Conservation (phyloP, 2,113 vertebrate species). For the Mola mola region DNA sequence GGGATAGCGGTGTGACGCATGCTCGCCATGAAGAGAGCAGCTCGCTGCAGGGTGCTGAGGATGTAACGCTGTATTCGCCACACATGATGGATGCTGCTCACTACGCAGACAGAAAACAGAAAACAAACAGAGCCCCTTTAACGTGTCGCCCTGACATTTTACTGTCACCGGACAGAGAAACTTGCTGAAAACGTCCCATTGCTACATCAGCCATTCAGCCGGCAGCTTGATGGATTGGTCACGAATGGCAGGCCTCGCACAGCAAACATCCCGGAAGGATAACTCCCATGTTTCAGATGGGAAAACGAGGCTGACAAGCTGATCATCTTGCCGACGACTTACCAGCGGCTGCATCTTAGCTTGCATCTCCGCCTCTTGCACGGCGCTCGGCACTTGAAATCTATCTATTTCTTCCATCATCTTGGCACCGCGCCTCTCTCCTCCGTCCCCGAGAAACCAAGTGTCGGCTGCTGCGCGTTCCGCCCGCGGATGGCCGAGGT, state of each 20-base stretch:
- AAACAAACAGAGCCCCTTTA: not conserved
- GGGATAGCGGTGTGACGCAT: too few species aligned
- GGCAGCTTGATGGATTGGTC: too few species aligned
- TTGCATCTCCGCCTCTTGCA: slow-evolving; percentile 79
- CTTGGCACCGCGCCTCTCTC: slow-evolving; percentile 73
- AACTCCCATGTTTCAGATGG: not conserved
- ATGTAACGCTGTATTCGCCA: slow-evolving; percentile 61
- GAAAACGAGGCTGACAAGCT: not conserved
- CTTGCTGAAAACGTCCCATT: too few species aligned
- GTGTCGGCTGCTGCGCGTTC: not conserved
- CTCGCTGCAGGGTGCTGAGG: slow-evolving; percentile 62
- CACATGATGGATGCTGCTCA: slow-evolving; percentile 69
- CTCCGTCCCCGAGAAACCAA: not conserved
- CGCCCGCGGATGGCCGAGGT: slow-evolving; percentile 3
- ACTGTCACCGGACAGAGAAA: slow-evolving; percentile 1
- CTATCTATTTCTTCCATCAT: slow-evolving; percentile 99
- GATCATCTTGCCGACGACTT: slow-evolving; percentile 57
- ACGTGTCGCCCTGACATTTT: not conserved
- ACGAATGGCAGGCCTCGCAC: slow-evolving; percentile 24
- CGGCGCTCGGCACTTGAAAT: slow-evolving; percentile 94
- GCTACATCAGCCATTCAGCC: too few species aligned
- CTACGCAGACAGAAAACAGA: slow-evolving; percentile 59
- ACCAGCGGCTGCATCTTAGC: slow-evolving; percentile 96
- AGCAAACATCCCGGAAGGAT: not conserved
- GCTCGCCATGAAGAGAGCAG: slow-evolving; percentile 19